A percentile compares a stretch with the other conserved stretches of the same genome.
These are phyloP conservation scores for Theodoxus fluviatilis DNA, from an alignment of 2,888 invertebrate species.

Conservation along the genomic window DNA sequence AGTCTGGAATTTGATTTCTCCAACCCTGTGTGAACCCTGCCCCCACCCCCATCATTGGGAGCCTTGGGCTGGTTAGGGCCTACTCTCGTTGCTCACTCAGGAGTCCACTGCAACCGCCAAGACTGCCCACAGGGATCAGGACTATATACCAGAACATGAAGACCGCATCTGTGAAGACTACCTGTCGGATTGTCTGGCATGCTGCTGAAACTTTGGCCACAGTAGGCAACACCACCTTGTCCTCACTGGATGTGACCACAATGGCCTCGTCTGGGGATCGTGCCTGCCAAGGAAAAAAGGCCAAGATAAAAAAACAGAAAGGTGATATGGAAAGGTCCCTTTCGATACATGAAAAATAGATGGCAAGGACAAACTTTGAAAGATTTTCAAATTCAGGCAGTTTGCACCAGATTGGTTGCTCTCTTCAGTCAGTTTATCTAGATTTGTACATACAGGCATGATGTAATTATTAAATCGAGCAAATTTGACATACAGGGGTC, in stretches of 20 bases:
- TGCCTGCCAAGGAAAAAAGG: conserved; percentile 43
- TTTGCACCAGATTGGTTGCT: not conserved
- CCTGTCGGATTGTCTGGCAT: conserved; percentile 45
- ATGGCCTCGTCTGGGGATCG: conserved; percentile 61
- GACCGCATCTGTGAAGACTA: conserved; percentile 24
- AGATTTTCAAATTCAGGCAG: not conserved
- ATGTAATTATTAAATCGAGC: too few species aligned
- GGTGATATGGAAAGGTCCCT: too few species aligned
- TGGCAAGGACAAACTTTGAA: not conserved
- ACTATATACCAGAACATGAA: not conserved
- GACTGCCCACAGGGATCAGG: not conserved
- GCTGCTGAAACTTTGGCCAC: conserved; percentile 35
- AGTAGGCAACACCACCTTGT: conserved; percentile 36
- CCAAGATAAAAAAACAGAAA: not conserved
- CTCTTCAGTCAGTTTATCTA: too few species aligned
- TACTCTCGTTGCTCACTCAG: too few species aligned
- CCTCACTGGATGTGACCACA: conserved; percentile 65
- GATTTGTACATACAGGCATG: too few species aligned
- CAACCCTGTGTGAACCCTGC: too few species aligned
- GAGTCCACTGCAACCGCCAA: too few species aligned
- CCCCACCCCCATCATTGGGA: too few species aligned
- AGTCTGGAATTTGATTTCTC: too few species aligned
- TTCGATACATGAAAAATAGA: not conserved
- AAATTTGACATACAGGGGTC: too few species aligned
- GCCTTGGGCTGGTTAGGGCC: too few species aligned